A percentile compares a stretch with the other conserved stretches of the same genome.
These are phyloP conservation scores for Molothrus aeneus DNA, from an alignment of 2,797 vertebrate species.

Conservation along the genomic window DNA sequence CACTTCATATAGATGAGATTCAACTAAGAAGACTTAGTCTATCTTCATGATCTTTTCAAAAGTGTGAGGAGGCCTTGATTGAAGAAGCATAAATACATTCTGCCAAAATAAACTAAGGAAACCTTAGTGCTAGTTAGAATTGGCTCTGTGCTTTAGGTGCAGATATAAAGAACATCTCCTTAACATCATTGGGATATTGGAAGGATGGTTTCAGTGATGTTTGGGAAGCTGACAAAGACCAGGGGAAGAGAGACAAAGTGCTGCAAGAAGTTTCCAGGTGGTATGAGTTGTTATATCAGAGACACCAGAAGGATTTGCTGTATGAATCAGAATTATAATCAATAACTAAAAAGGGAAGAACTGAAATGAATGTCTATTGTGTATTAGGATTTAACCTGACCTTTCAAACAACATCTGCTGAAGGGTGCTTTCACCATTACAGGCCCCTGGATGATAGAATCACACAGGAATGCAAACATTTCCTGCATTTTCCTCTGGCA, in stretches of 20 bases:
- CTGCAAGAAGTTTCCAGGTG: slow-evolving; percentile 1
- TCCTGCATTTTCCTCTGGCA: slow-evolving; percentile 52
- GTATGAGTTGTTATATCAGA: background rate
- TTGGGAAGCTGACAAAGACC: background rate
- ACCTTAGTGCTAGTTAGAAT: background rate
- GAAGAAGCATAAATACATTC: slow-evolving; percentile 10
- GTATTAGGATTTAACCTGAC: slow-evolving; percentile 15
- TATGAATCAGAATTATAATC: background rate
- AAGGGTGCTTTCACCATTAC: slow-evolving; percentile 15
- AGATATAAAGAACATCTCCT: background rate
- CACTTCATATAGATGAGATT: slow-evolving; percentile 4
- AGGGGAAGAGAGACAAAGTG: background rate
- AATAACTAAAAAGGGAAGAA: background rate
- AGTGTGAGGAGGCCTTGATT: slow-evolving; percentile 7
- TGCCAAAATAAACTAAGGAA: background rate
- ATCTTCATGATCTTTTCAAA: slow-evolving; percentile 29
- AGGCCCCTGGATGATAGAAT: slow-evolving; percentile 50
- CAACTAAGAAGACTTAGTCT: background rate
- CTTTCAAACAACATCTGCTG: slow-evolving; percentile 40
- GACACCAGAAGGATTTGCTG: background rate
- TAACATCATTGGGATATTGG: background rate
- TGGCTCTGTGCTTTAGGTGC: background rate
- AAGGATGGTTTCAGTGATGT: background rate
- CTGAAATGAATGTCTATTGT: background rate
- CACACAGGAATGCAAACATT: slow-evolving; percentile 57